Conservation (phyloP, 1,140 invertebrate genomes). For the Psix sp. region DNA sequence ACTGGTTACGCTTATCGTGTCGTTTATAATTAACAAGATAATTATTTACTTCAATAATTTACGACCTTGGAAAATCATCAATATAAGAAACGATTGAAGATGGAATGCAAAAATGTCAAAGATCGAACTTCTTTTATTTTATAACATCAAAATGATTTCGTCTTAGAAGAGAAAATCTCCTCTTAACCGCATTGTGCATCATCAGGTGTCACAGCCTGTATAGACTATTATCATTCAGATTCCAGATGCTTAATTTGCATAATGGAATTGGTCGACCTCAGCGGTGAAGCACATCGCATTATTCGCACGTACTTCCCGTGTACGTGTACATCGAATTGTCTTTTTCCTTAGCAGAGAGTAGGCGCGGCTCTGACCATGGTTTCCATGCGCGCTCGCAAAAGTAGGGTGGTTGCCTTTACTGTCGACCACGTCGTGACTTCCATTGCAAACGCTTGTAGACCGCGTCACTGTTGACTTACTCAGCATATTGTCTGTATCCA, state of each 20-base stretch:
- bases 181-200: neutral
- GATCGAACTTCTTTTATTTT: too few species aligned
- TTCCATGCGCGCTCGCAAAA: constrained; percentile 67
- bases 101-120: too few species aligned
- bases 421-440: constrained; percentile 15
- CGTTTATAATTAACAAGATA: too few species aligned
- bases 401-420: constrained; percentile 60
- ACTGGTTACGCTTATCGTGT: too few species aligned
- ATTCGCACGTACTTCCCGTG: neutral
- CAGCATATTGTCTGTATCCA: neutral
- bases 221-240: constrained; percentile 2
- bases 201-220: constrained; percentile 10
- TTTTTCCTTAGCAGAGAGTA: constrained; percentile 59
- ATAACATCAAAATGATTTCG: too few species aligned
- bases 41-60: too few species aligned
- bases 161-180: neutral
- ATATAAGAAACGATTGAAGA: too few species aligned
- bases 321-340: constrained; percentile 17
- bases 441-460: constrained; percentile 64
- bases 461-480: constrained; percentile 57
- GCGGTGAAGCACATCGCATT: neutral
- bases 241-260: constrained; percentile 19
- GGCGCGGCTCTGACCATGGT: constrained; percentile 65
- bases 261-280: constrained; percentile 8
- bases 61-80: too few species aligned